Conservation (phyloP, 2,113 vertebrate species). For the Ursus arctos region DNA sequence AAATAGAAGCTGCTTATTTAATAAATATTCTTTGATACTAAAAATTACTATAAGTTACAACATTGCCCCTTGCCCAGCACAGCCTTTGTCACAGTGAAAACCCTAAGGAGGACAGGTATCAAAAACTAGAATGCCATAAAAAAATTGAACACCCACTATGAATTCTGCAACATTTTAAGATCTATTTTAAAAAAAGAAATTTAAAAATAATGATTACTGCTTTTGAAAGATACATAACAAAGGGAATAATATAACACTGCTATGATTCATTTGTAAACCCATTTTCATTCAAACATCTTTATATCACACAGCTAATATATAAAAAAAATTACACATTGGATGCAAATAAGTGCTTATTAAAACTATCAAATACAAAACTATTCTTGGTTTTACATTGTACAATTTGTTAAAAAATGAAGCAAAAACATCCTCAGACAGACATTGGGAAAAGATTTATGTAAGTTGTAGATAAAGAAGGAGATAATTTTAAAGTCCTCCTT, state of each 20-base stretch:
- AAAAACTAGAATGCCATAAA: not conserved
- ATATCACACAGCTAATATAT: not conserved
- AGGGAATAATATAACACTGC: not conserved
- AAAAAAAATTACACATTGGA: not conserved
- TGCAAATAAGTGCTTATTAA: conserved; percentile 10
- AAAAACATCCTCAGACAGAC: not conserved
- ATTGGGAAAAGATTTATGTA: not conserved
- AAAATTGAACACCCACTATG: not conserved
- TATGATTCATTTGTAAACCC: not conserved
- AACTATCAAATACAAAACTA: not conserved
- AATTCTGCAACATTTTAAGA: not conserved
- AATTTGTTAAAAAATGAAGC: not conserved
- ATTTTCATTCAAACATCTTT: conserved; percentile 30
- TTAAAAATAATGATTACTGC: not conserved
- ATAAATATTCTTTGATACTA: not conserved
- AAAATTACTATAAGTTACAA: not conserved
- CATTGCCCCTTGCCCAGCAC: not conserved
- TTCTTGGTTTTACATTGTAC: not conserved
- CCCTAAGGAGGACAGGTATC: not conserved
- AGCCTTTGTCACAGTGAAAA: not conserved
- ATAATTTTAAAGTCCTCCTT: not conserved
- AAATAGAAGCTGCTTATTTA: not conserved
- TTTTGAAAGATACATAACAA: not conserved
- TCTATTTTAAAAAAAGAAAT: not conserved
- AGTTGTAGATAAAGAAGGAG: not conserved